Base-by-base conservation (phyloP, 2,888 invertebrate genomes). In the Oscheius myriophilus region DNA sequence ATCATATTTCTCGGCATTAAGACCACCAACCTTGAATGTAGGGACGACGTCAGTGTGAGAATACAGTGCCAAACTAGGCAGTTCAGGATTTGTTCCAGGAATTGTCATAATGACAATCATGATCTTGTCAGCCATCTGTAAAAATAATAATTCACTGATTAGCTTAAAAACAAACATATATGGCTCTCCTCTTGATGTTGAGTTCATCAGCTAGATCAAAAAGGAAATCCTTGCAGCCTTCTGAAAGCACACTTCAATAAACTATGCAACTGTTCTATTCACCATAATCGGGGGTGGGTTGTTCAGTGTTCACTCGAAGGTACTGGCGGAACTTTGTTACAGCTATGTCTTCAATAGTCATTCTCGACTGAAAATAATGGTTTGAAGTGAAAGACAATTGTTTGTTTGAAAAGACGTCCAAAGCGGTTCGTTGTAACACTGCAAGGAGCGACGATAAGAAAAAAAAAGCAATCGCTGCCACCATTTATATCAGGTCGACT, bases 41-140 rank as follows among this genome's bases (percentile, higher is more conserved):
- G 96, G 96, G 0, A 96, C 96, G 2, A 97, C 96, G 87, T 97
- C 96, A 91, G 94, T 96, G 86, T 97, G 96, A 7, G 95, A 95
- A 87, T 95, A 96, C 25, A 97, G 90, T 75, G 96, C 87, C 70
- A 97, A 89, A 0, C 92, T 88, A 4, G 92, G 91, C 65, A 92
- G 87, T 0, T 89, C 85, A 0, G 92, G 92, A 42, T 93, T 90
- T 1, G 89, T 90, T 43, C 96, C 96, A 41, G 86, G 81, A 93
- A 94, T 93, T 84, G 93, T 93, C 86, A 96, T 89, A 33, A 95
- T 88, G 1, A 93, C 91, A 63, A 95, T 91, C 7, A 94, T 94
- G 87, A 92, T 93, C 41, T 89, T 89, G 9, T 91, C 90, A 58
- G 91, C 90, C 3, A 91, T 87, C 82, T 87, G 89, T 79, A 91